phyloP scores from a whole-genome alignment of 2,797 vertebrate genomes.

The Neosilurus mollespiculum region DNA sequence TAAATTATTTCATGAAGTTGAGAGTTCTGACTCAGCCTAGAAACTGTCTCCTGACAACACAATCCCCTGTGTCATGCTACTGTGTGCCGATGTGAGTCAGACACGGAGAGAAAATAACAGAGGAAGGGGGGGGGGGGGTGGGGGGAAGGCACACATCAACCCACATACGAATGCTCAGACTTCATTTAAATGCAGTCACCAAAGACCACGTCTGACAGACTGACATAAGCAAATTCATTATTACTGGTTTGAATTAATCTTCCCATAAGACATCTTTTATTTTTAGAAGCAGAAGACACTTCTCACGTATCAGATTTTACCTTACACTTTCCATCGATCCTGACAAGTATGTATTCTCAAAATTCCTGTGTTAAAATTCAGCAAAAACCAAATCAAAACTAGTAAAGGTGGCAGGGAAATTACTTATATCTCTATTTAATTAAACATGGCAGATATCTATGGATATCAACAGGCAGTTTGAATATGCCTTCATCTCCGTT shows the following conservation, averaged over 20 bases:
- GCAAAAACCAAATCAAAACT: background rate
- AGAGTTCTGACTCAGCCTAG: constrained; percentile 41
- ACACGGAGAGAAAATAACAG: background rate
- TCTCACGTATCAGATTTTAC: background rate
- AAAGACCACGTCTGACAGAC: background rate
- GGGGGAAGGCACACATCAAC: background rate
- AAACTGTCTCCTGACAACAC: constrained; percentile 41
- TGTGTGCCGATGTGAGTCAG: constrained; percentile 31
- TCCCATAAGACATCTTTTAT: background rate
- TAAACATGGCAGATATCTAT: background rate
- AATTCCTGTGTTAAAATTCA: background rate
- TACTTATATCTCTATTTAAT: background rate
- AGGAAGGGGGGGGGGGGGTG: background rate
- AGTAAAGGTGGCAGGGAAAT: background rate
- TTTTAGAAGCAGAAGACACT: background rate
- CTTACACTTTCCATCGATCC: background rate
- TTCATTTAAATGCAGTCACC: constrained; percentile 11
- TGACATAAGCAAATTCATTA: constrained; percentile 5
- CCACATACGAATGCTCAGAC: constrained; percentile 8
- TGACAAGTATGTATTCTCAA: no score
- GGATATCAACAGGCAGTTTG: background rate
- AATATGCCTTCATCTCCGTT: background rate
- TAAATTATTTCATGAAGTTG: background rate
- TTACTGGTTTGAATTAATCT: background rate
- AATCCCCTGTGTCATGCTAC: constrained; percentile 16